These are phyloP conservation scores for Hydrozoanthus gracilis DNA, from an alignment of 92 coral and sea anemone species.

Conservation along the genomic window DNA sequence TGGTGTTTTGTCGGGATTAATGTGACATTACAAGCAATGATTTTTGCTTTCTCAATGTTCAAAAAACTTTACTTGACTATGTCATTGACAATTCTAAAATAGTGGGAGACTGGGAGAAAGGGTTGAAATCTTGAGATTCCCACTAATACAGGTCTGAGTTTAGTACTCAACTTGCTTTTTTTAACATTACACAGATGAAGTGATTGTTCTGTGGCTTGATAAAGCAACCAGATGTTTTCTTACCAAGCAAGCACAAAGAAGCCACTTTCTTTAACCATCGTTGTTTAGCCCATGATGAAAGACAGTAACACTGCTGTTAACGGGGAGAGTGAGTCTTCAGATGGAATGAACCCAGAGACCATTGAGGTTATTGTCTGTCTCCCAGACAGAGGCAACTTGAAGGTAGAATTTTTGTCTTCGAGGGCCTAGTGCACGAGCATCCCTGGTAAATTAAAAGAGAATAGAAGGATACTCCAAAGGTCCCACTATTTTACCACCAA, in stretches of 20 bases:
- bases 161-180: not conserved
- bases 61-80: too few species aligned
- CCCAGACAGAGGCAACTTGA: constrained; percentile 44
- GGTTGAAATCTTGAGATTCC: not conserved
- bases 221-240: constrained; percentile 6
- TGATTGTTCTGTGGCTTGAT: not conserved
- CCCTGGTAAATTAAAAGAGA: too few species aligned
- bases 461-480: too few species aligned
- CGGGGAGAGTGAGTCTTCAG: constrained; percentile 28
- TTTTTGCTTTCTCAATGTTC: too few species aligned
- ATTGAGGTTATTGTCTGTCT: constrained; percentile 21
- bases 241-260: not conserved
- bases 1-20: too few species aligned
- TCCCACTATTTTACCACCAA: too few species aligned
- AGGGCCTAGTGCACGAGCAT: too few species aligned
- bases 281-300: constrained; percentile 17
- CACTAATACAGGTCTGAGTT: not conserved
- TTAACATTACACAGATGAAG: not conserved
- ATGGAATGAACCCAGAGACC: constrained; percentile 32
- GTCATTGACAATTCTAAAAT: too few species aligned
- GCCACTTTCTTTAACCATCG: not conserved
- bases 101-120: not conserved
- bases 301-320: constrained; percentile 15
- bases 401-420: not conserved
- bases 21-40: too few species aligned